Conservation (phyloP, 2,113 vertebrate genomes). For the Ictidomys tridecemlineatus region DNA sequence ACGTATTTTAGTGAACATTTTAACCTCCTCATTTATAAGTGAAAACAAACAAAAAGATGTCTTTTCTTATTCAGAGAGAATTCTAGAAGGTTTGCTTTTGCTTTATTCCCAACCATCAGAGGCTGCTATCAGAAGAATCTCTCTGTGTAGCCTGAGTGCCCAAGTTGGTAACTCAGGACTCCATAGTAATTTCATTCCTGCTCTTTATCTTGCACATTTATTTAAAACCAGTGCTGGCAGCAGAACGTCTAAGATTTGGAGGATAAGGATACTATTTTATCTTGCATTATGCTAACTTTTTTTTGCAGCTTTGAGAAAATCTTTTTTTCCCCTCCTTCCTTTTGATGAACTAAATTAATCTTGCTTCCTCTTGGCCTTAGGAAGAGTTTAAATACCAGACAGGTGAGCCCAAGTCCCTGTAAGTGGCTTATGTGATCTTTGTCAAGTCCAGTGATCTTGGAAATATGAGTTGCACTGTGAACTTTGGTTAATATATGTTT, state of each 20-base stretch:
- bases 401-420: not conserved
- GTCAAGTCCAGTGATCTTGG: not conserved
- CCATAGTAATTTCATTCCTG: not conserved
- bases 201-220: constrained; percentile 4
- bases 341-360: constrained; percentile 83
- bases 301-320: constrained; percentile 64
- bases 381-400: constrained; percentile 68
- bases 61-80: not conserved
- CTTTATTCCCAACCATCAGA: constrained; percentile 66
- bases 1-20: constrained; percentile 45
- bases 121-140: constrained; percentile 40
- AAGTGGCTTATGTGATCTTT: not conserved
- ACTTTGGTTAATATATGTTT: constrained; percentile 1
- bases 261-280: constrained; percentile 79
- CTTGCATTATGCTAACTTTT: constrained; percentile 52
- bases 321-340: constrained; percentile 41
- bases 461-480: not conserved
- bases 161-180: not conserved
- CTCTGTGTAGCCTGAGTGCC: not conserved
- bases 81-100: constrained; percentile 62
- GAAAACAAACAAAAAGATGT: constrained; percentile 49
- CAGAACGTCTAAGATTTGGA: constrained; percentile 77
- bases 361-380: constrained; percentile 63
- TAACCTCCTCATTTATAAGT: constrained; percentile 49
- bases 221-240: constrained; percentile 79